Percentiles rank a stretch among this genome's conserved stretches.
phyloP scores from a whole-genome alignment of 1,140 invertebrate genomes.

The Danaus melanippus region DNA sequence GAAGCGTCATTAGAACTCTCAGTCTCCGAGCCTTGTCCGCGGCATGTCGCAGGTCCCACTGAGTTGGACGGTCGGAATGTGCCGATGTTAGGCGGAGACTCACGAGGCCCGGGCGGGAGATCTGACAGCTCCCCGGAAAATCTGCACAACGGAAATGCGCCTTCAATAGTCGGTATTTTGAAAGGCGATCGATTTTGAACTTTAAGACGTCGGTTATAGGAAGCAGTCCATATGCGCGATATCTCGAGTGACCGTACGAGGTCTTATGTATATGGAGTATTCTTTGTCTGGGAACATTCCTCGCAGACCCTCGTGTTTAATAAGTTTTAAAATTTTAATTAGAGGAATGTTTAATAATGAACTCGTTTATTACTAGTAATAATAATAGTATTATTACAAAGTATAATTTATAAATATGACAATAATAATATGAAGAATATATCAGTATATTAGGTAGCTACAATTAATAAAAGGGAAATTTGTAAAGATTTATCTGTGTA shows the following conservation, averaged over 20 bases:
- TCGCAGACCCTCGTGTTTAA: background rate
- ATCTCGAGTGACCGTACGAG: too few relatives aligned
- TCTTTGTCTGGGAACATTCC: conserved; percentile 6
- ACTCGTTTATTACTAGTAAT: too few relatives aligned
- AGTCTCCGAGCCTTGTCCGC: conserved; percentile 2
- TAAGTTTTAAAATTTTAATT: conserved; percentile 6
- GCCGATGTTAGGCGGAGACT: conserved; percentile 41
- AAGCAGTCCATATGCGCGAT: too few relatives aligned
- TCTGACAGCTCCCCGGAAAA: conserved; percentile 55
- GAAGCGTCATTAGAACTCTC: conserved; percentile 8
- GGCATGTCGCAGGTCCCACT: conserved; percentile 29
- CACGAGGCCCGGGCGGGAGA: conserved; percentile 43
- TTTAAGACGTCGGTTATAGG: background rate
- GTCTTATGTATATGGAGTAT: conserved; percentile 1
- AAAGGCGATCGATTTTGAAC: conserved; percentile 13
- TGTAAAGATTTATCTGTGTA: too few relatives aligned
- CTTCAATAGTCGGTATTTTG: too few relatives aligned
- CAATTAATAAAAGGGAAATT: too few relatives aligned
- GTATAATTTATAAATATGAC: too few relatives aligned
- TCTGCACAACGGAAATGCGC: conserved; percentile 41
- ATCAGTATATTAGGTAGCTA: too few relatives aligned
- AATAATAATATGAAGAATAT: too few relatives aligned
- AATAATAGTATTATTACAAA: too few relatives aligned
- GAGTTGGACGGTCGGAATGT: conserved; percentile 35
- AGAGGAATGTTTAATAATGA: background rate